Evolutionary conservation across 2,888 invertebrate genomes (phyloP).

Genomic region (Theodoxus fluviatilis): DNA sequence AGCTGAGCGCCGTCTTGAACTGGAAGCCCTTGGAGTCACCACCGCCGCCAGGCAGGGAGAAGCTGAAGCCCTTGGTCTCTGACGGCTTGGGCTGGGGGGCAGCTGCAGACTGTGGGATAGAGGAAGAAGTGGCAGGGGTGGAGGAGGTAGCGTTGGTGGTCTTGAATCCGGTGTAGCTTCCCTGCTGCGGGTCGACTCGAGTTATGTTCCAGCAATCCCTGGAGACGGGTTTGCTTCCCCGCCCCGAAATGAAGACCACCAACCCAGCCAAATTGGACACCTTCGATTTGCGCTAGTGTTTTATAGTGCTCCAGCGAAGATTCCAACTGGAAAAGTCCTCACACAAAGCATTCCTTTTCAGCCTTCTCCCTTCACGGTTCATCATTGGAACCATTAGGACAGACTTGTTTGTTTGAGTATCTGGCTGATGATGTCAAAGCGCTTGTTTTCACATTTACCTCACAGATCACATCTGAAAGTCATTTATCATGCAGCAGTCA

Average conservation of each 20-base stretch:
- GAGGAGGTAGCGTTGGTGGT: too few relatives aligned
- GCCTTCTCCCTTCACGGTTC: background rate
- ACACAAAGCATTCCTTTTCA: background rate
- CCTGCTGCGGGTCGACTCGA: too few relatives aligned
- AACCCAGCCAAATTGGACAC: constrained; percentile 6
- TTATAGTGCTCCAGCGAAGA: background rate
- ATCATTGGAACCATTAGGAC: constrained; percentile 38
- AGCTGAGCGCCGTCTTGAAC: too few relatives aligned
- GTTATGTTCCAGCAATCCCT: too few relatives aligned
- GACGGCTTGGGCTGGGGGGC: background rate
- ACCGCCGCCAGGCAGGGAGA: background rate
- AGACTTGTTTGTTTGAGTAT: too few relatives aligned
- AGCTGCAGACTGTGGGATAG: constrained; percentile 9
- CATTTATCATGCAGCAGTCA: too few relatives aligned
- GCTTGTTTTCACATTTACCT: too few relatives aligned
- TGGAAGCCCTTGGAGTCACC: background rate
- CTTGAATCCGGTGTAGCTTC: too few relatives aligned
- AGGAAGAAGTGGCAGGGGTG: constrained; percentile 28
- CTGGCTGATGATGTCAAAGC: too few relatives aligned
- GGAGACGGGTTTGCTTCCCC: too few relatives aligned
- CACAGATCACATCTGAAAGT: too few relatives aligned
- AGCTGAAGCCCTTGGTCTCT: too few relatives aligned
- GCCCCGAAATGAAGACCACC: background rate
- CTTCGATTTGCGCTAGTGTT: background rate
- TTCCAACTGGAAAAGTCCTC: background rate